Base-by-base conservation (phyloP, 2,888 invertebrate species). In the Aporophyla lueneburgensis region DNA sequence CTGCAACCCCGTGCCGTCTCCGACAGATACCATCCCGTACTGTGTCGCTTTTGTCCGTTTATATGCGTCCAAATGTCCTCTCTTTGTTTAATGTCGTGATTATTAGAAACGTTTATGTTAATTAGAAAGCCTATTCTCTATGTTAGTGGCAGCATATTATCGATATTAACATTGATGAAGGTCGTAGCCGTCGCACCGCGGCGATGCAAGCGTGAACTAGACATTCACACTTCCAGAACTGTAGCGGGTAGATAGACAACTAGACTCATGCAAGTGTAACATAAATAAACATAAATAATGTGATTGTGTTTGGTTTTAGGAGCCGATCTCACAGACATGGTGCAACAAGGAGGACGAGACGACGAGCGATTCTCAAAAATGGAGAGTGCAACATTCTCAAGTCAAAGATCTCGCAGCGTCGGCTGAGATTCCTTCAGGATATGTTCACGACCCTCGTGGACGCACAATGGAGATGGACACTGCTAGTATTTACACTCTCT, bases 361-460 rank as follows among this genome's bases (percentile, higher is more conserved):
- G 98, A 82, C 97, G 99, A 49, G 98, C 99, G 1, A 98, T 99
- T 73, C 97, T 99, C 92, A 99, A 99, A 95, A 99, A 99, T 96
- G 99, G 99, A 67, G 99, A 99, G 92, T 99, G 99, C 96, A 99
- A 99, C 95, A 98, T 99, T 78, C 97, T 99, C 87, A 99, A 99
- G 93, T 99, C 99, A 80, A 97, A 97, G 90, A 98, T 99, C 91
- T 98, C 99, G 67, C 98, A 98, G 88, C 97, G 98, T 61, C 97
- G 98, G 62, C 92, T 98, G 81, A 97, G 98, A 63, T 98, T 98
- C 91, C 97, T 98, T 70, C 98, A 98, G 92, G 98, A 98, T 93
- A 97, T 98, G 90, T 99, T 99, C 95, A 99, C 98, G 46, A 99
- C 98, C 0, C 96, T 99, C 90, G 98, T 99, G 86, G 99, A 99